Evolutionary conservation across 2,113 vertebrate species (phyloP).

Genomic region (Edolisoma coerulescens): DNA sequence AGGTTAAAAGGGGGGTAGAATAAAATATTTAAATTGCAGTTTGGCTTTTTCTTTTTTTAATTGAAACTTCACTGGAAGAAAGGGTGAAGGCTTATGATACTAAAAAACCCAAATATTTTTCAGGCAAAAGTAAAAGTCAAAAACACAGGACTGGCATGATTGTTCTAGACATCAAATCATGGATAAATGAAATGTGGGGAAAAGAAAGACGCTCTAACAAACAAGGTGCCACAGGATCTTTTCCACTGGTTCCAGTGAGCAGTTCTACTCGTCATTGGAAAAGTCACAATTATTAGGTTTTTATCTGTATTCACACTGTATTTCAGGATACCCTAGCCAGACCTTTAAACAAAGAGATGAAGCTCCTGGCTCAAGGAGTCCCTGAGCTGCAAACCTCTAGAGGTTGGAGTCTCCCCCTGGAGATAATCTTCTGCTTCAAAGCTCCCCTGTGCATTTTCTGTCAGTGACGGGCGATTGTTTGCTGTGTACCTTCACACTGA

Average conservation of each 20-base stretch:
- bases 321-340: neutral
- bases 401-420: neutral
- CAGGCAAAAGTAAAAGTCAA: neutral
- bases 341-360: neutral
- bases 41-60: neutral
- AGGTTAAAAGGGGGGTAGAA: neutral
- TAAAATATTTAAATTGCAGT: neutral
- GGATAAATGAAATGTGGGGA: neutral
- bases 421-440: neutral
- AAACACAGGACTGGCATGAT: neutral
- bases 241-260: neutral
- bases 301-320: neutral
- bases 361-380: neutral
- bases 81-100: neutral
- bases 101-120: neutral
- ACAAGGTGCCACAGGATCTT: neutral
- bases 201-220: neutral
- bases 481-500: neutral
- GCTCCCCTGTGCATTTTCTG: neutral
- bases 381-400: neutral
- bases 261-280: neutral
- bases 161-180: neutral
- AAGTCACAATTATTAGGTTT: neutral
- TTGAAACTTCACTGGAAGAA: neutral
- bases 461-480: fast-evolving